Evolutionary conservation across 2,888 invertebrate species (phyloP).

Genomic region (Athetis lepigone): DNA sequence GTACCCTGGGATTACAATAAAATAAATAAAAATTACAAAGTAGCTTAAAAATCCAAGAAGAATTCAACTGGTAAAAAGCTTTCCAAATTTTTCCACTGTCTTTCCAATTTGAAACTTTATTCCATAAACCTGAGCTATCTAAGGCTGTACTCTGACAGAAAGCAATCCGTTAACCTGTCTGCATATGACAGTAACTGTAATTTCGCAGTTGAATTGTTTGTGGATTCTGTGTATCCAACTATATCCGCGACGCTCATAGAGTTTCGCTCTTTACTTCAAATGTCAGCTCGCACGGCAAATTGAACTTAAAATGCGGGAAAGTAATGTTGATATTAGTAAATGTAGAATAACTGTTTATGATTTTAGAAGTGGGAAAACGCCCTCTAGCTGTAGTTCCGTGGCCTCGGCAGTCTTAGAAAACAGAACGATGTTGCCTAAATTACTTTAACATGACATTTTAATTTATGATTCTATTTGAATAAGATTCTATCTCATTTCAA

Average conservation of each 20-base stretch:
- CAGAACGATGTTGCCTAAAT: slow-evolving; percentile 17
- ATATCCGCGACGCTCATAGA: too few relatives aligned
- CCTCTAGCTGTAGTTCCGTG: too few relatives aligned
- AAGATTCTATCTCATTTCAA: slow-evolving; percentile 37
- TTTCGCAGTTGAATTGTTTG: slow-evolving; percentile 12
- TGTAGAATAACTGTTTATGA: too few relatives aligned
- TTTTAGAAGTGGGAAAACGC: too few relatives aligned
- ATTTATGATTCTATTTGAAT: slow-evolving; percentile 30
- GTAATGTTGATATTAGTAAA: too few relatives aligned
- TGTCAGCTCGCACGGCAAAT: too few relatives aligned
- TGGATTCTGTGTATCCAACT: not conserved
- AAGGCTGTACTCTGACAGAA: not conserved
- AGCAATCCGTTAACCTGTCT: not conserved
- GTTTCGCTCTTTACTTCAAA: too few relatives aligned
- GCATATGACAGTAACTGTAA: not conserved
- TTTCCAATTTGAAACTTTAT: not conserved
- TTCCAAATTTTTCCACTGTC: not conserved
- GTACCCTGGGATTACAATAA: too few relatives aligned
- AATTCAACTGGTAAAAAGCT: too few relatives aligned
- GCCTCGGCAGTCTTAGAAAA: slow-evolving; percentile 15
- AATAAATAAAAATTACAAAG: too few relatives aligned
- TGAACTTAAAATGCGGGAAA: too few relatives aligned
- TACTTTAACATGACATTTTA: slow-evolving; percentile 16
- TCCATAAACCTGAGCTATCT: not conserved
- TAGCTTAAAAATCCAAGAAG: too few relatives aligned